Evolutionary conservation across 2,797 vertebrate genomes (phyloP), one percentile per base, ranked within the genome.

Genomic region (Pangasius sanitwongsei): DNA sequence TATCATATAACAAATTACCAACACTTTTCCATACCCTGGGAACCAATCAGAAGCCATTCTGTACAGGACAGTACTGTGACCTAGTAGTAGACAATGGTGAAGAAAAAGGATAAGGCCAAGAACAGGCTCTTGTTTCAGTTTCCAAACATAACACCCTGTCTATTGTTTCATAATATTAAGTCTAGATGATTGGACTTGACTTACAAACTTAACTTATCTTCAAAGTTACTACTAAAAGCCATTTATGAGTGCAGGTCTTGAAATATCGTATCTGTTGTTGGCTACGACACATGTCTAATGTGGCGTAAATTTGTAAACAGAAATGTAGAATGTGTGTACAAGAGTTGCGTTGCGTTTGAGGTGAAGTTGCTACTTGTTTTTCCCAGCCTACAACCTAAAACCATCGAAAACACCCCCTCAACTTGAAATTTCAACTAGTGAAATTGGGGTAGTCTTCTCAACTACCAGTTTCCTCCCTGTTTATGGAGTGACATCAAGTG

Each of bases 71-170:
- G 4, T 57, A 72, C 50, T 37, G 65, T 72, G 67, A 70, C 84
- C 65, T 74, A 25, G 41, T 12, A 57, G 48, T 50, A 70, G 44
- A 83, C 59, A 83, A 44, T 31, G 25, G 84, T 72, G 9, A 34
- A 7, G 31, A 72, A 74, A 59, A 59, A 86, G 28, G 37, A 84
- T 37, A 81, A 86, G 88, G 75, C 9, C 50, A 86, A 31, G 83
- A 74, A n/a, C 34, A 16, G n/a, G 34, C 34, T 89, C 88, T 72
- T n/a, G 34, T 86, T 89, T 72, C 88, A 74, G 37, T 57, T 70
- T 72, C 83, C 31, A 59, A 61, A 72, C 34, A 31, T 31, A 37
- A 77, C 20, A 25, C 28, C 57, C 20, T 28, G 80, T 25, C 8
- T 61, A 59, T 6, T 41, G 80, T 41, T 82, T 59, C 53, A 61